These are phyloP conservation scores for Scomber scombrus DNA, from an alignment of 2,113 vertebrate species.

Conservation along the genomic window DNA sequence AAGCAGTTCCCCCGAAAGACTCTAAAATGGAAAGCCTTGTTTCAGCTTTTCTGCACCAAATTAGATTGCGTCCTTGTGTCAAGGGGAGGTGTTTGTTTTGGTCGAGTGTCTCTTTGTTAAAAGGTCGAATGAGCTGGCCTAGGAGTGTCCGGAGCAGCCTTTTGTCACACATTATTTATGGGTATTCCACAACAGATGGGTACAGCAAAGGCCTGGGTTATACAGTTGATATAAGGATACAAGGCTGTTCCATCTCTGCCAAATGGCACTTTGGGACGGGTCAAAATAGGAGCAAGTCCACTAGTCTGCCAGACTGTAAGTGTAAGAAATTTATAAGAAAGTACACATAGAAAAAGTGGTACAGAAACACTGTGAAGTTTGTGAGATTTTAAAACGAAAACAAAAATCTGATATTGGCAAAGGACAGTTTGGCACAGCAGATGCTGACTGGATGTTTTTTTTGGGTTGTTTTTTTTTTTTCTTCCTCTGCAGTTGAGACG, in stretches of 20 bases:
- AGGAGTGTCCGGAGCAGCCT: slow-evolving; percentile 63
- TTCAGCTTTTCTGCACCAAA: slow-evolving; percentile 71
- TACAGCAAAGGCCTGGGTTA: slow-evolving; percentile 31
- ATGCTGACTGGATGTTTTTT: slow-evolving; percentile 61
- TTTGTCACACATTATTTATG: slow-evolving; percentile 77
- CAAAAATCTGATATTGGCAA: slow-evolving; percentile 38
- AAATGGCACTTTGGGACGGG: slow-evolving; percentile 44
- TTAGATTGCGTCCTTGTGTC: slow-evolving; percentile 78
- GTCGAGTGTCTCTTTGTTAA: slow-evolving; percentile 67
- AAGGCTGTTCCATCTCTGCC: slow-evolving; percentile 42
- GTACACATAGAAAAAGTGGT: neutral
- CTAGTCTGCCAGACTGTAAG: neutral
- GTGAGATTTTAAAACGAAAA: slow-evolving; percentile 21
- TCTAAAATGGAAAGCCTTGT: slow-evolving; percentile 71
- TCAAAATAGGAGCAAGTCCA: slow-evolving; percentile 33
- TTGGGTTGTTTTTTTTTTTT: slow-evolving; percentile 25
- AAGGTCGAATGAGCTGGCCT: slow-evolving; percentile 68
- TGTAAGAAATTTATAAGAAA: slow-evolving; percentile 18
- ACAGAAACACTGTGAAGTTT: slow-evolving; percentile 16
- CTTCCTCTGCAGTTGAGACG: slow-evolving; percentile 15
- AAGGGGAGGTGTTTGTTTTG: slow-evolving; percentile 76
- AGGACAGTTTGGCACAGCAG: slow-evolving; percentile 41
- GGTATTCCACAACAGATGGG: slow-evolving; percentile 50
- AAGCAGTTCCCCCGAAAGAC: slow-evolving; percentile 64
- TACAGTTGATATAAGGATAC: slow-evolving; percentile 48